Evolutionary conservation across 2,797 vertebrate genomes (phyloP).

Genomic region (Aselliscus stoliczkanus): DNA sequence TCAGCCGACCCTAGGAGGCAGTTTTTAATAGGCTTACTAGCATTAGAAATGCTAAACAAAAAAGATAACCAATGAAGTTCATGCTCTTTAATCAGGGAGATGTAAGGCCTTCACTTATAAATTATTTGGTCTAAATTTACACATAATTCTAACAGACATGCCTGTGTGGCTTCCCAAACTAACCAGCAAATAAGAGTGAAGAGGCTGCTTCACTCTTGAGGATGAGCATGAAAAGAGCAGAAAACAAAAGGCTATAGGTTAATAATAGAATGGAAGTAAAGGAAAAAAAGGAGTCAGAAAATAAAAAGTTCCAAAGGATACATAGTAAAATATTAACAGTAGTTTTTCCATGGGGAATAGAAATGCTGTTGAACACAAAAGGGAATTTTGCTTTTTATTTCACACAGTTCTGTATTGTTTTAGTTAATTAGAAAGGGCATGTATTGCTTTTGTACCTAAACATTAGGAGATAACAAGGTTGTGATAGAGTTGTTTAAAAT

Average conservation of each 20-base stretch:
- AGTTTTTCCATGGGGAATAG: not conserved
- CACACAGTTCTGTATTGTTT: not conserved
- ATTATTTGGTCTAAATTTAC: not conserved
- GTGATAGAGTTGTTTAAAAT: not conserved
- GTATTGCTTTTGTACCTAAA: slow-evolving; percentile 31
- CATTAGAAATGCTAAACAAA: not conserved
- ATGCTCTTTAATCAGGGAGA: not conserved
- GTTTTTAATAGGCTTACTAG: not conserved
- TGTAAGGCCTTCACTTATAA: not conserved
- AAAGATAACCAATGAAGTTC: not conserved
- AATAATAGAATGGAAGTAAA: not conserved
- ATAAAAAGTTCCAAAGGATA: not conserved
- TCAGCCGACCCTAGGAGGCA: no score
- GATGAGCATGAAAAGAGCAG: not conserved
- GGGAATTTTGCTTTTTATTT: slow-evolving; percentile 29
- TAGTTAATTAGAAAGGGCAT: not conserved
- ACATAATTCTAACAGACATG: not conserved
- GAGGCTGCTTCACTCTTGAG: not conserved
- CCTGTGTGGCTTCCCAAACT: not conserved
- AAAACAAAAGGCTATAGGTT: not conserved
- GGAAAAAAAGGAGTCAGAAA: not conserved
- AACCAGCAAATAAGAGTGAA: not conserved
- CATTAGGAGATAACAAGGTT: not conserved
- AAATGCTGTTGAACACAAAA: slow-evolving; percentile 1
- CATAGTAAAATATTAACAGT: not conserved